Evolutionary conservation across 2,888 invertebrate species (phyloP), one percentile per base, ranked within the genome.

Genomic region (Portevinia maculata): DNA sequence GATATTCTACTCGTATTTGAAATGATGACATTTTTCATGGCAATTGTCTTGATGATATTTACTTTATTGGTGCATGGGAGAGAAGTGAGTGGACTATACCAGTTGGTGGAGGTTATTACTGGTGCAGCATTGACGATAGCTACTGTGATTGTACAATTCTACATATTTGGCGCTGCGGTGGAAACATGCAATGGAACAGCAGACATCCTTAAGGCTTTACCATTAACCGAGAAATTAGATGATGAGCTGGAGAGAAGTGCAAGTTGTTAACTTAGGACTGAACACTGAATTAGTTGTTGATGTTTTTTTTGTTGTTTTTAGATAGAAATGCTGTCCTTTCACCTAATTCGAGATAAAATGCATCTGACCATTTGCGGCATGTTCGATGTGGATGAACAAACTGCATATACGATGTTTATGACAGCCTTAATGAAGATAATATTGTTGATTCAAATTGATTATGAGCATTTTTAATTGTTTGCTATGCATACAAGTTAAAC

Each of bases 271-370:
- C n/a, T n/a, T 6, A 5, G 5, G 6, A n/a, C 7, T 21, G 13
- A n/a, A n/a, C 8, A 6, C 1, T 1, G 1, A 24, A 3, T 1
- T 17, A 8, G 1, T 21, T 11, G 6, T 34, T 5, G 21, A 28
- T 0, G 4, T 3, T 24, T n/a, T 24, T 9, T n/a, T 28, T 28
- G 0, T 1, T n/a, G 5, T 19, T 39, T 57, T 9, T 24, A 57
- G 57, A 57, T 57, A 15, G 57, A 57, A 28, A 13, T 15, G 15
- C n/a, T 57, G 28, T 21, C 39, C 9, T 15, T 57, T 1, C 57
- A 57, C 11, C 13, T 57, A 11, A 13, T 15, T 9, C 39, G 39
- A 1, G 57, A 57, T 15, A 57, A 57, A 41, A 41, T 57, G 57
- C 9, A 15, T 9, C 9, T 57, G 15, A 41, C 13, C 1, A 39